A percentile compares a stretch with the other conserved stretches of the same genome.
Conservation (phyloP, 2,888 invertebrate species). For the Chirona hameri region DNA sequence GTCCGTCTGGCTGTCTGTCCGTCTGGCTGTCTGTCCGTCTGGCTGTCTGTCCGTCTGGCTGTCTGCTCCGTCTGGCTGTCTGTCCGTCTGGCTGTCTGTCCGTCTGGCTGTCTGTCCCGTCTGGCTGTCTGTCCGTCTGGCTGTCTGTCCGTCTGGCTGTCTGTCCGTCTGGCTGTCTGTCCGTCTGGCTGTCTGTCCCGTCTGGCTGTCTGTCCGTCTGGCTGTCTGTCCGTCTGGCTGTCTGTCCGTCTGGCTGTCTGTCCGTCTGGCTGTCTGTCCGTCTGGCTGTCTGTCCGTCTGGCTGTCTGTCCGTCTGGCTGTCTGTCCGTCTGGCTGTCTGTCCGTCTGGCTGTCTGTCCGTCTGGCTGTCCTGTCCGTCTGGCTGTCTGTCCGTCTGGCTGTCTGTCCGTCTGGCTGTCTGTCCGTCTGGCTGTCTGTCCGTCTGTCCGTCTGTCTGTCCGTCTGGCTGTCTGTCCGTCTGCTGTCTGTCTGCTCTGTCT, state of each 20-base stretch:
- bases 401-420: conserved; percentile 67
- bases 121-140: conserved; percentile 68
- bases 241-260: conserved; percentile 71
- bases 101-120: conserved; percentile 69
- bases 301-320: conserved; percentile 67
- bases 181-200: conserved; percentile 70
- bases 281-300: conserved; percentile 72
- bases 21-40: conserved; percentile 74
- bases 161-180: conserved; percentile 69
- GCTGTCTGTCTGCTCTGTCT: conserved; percentile 70
- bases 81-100: conserved; percentile 71
- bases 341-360: conserved; percentile 69
- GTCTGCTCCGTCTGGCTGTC: conserved; percentile 69
- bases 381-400: conserved; percentile 70
- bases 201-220: conserved; percentile 68
- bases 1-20: conserved; percentile 69
- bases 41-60: conserved; percentile 66
- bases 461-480: conserved; percentile 67
- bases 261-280: conserved; percentile 69
- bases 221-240: conserved; percentile 70
- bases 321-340: conserved; percentile 71
- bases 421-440: conserved; percentile 69
- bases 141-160: conserved; percentile 71
- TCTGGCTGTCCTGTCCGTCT: conserved; percentile 70
- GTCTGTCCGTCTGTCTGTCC: conserved; percentile 74